phyloP scores from a whole-genome alignment of 2,888 invertebrate genomes.

The Platynereis dumerilii region DNA sequence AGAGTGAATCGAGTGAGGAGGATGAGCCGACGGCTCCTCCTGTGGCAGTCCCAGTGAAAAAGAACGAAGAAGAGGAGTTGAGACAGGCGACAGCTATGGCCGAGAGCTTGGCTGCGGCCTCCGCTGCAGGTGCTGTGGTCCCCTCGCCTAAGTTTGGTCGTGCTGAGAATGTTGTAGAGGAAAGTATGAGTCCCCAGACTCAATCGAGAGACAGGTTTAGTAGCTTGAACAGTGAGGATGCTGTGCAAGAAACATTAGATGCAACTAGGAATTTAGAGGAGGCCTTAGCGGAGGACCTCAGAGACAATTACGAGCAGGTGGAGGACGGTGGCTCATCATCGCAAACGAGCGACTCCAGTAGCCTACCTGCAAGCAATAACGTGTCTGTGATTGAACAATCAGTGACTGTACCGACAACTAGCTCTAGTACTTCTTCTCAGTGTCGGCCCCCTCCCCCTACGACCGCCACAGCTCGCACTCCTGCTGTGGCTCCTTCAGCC shows the following conservation, averaged over 20 bases:
- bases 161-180: conserved; percentile 8
- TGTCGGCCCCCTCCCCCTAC: background rate
- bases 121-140: background rate
- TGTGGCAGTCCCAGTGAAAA: background rate
- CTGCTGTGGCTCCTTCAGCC: background rate
- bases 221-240: background rate
- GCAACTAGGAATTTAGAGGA: conserved; percentile 6
- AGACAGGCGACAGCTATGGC: background rate
- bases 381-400: too few species aligned
- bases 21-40: background rate
- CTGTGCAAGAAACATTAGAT: background rate
- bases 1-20: background rate
- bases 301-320: conserved; percentile 4
- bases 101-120: background rate
- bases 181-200: too few species aligned
- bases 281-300: conserved; percentile 13
- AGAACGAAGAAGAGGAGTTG: background rate
- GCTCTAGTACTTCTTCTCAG: too few species aligned
- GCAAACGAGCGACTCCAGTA: too few species aligned
- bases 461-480: background rate
- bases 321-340: too few species aligned
- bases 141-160: background rate
- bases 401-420: too few species aligned
- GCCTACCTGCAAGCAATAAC: background rate
- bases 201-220: background rate